These are phyloP conservation scores for Psittacus erithacus DNA, from an alignment of 2,113 vertebrate genomes.

Conservation along the genomic window DNA sequence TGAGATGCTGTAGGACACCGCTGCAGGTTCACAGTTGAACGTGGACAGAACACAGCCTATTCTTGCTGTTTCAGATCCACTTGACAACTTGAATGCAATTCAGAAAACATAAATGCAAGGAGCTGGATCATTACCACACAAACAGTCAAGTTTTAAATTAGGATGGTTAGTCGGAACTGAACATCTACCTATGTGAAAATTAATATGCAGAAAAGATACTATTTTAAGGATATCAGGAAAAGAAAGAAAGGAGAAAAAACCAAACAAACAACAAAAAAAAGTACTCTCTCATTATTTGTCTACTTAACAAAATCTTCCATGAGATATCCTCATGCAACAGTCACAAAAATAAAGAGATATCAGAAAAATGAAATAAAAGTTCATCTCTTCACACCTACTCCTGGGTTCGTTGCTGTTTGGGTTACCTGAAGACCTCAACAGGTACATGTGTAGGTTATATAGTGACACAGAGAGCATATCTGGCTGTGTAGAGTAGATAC, in stretches of 20 bases:
- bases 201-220: not conserved
- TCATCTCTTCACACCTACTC: not conserved
- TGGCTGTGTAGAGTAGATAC: not conserved
- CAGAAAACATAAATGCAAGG: not conserved
- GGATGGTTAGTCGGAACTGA: not conserved
- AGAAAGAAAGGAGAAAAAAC: not conserved
- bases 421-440: not conserved
- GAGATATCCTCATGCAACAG: not conserved
- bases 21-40: fast-evolving
- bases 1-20: not conserved
- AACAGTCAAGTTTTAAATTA: not conserved
- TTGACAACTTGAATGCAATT: not conserved
- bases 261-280: not conserved
- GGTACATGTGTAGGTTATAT: not conserved
- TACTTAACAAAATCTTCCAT: not conserved
- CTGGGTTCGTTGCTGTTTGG: not conserved
- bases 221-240: not conserved
- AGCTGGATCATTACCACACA: not conserved
- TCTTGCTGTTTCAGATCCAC: not conserved
- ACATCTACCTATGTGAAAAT: not conserved
- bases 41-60: fast-evolving
- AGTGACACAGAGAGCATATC: not conserved
- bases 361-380: not conserved
- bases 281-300: not conserved
- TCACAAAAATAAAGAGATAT: not conserved